phyloP scores from a whole-genome alignment of 2,888 invertebrate species.

The Tachina lurida region DNA sequence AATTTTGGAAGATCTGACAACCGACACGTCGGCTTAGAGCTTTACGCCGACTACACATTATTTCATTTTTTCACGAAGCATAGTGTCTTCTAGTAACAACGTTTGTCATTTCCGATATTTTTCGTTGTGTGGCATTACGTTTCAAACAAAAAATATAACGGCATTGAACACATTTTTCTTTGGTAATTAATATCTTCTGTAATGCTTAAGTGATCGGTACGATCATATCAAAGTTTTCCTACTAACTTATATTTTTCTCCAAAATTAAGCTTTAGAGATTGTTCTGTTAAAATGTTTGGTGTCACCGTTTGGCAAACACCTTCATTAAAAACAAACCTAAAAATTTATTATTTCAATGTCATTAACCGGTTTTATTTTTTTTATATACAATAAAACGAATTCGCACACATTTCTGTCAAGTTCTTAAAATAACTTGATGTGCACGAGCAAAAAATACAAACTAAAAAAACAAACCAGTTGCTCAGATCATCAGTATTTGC shows the following conservation, averaged over 20 bases:
- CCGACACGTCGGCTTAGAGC: too few species aligned
- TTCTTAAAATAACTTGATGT: slow-evolving; percentile 40
- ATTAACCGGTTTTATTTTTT: slow-evolving; percentile 52
- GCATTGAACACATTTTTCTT: too few species aligned
- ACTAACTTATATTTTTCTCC: not conserved
- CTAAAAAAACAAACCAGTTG: slow-evolving; percentile 2
- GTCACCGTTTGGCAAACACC: slow-evolving; percentile 1
- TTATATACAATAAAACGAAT: not conserved
- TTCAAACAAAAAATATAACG: too few species aligned
- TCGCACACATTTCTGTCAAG: slow-evolving; percentile 3
- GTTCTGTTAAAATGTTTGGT: not conserved
- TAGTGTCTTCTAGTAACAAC: too few species aligned
- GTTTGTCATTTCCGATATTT: too few species aligned
- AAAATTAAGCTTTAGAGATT: not conserved
- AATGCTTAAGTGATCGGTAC: too few species aligned
- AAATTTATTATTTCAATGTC: slow-evolving; percentile 51
- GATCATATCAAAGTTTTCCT: too few species aligned
- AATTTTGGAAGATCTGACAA: too few species aligned
- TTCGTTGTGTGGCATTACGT: too few species aligned
- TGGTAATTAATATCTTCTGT: too few species aligned
- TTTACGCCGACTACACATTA: too few species aligned
- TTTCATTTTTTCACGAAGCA: too few species aligned
- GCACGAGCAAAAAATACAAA: slow-evolving; percentile 32
- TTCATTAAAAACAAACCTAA: slow-evolving; percentile 13
- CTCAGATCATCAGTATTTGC: not conserved